A percentile compares a stretch with the other conserved stretches of the same genome.
phyloP scores from a whole-genome alignment of 2,113 vertebrate genomes.

The Prionailurus viverrinus region DNA sequence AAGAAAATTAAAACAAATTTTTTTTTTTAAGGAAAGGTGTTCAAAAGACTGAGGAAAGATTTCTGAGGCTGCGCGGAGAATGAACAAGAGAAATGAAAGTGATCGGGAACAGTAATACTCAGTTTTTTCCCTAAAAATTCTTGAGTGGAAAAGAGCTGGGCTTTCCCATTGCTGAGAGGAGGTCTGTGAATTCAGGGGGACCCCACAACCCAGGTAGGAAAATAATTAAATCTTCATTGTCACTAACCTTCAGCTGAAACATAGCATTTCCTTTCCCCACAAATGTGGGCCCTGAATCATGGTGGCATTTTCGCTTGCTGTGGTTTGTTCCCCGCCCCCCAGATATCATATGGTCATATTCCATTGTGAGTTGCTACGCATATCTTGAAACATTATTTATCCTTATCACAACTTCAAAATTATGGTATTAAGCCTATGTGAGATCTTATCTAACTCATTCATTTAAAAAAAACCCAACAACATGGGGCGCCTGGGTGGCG shows the following conservation, averaged over 20 bases:
- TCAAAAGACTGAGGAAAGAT: background rate
- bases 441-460: background rate
- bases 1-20: too few species aligned
- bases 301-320: background rate
- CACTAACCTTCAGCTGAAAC: background rate
- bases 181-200: background rate
- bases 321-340: background rate
- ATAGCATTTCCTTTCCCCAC: background rate
- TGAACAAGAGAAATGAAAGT: background rate
- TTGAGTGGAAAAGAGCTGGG: background rate
- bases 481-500: too few species aligned
- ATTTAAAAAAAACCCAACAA: background rate
- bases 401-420: background rate
- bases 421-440: background rate
- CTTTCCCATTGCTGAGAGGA: background rate
- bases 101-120: background rate
- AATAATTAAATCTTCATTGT: background rate
- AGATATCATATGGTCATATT: slow-evolving; percentile 35
- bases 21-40: background rate
- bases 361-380: background rate
- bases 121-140: slow-evolving; percentile 22
- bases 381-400: slow-evolving; percentile 15
- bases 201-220: background rate
- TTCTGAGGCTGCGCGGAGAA: background rate
- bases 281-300: background rate